Base-by-base conservation (phyloP, 1,140 invertebrate genomes). In the Drosophila seguyi region DNA sequence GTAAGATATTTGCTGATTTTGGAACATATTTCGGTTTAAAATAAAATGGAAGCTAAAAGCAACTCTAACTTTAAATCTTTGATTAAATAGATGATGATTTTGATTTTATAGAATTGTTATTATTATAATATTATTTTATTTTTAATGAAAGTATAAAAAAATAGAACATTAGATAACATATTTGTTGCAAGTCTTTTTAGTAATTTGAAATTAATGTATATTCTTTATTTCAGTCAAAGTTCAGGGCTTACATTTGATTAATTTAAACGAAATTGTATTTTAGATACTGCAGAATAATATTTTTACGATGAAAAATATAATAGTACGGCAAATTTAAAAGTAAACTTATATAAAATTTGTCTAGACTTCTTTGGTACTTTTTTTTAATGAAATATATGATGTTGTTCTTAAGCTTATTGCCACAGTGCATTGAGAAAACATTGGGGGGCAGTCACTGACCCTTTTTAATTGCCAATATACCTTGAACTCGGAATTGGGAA, bases 381-480 rank as follows among this genome's bases (percentile, higher is more conserved):
- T 11, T 11, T 14, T 7, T 6, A 29, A n/a, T 14, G 4, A 52
- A 31, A 20, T 18, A 20, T 3, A 6, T 2, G 11, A 7, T 18
- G 3, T 27, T 13, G 1, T 48, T 18, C 2, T 14, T 0, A 34
- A 1, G 8, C 6, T 14, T 52, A 34, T 52, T 13, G 48, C 34
- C 18, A 14, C 50, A 36, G 50, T 52, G 31, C 13, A 8, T 6
- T 16, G 13, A 36, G 18, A 34, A 34, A 34, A 36, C 50, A 52
- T 52, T 36, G 50, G 50, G 50, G 50, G 50, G 50, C 50, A 52
- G 50, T 52, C 50, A 52, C 18, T 52, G 50, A 52, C 50, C 50
- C 50, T 52, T 13, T 55, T 55, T 55, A 55, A 55, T 55, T 55
- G 52, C 50, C 50, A 53, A 53, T 53, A 53, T 53, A 53, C 50